These are phyloP conservation scores for Malurus melanocephalus DNA, from an alignment of 2,113 vertebrate genomes.

Conservation along the genomic window DNA sequence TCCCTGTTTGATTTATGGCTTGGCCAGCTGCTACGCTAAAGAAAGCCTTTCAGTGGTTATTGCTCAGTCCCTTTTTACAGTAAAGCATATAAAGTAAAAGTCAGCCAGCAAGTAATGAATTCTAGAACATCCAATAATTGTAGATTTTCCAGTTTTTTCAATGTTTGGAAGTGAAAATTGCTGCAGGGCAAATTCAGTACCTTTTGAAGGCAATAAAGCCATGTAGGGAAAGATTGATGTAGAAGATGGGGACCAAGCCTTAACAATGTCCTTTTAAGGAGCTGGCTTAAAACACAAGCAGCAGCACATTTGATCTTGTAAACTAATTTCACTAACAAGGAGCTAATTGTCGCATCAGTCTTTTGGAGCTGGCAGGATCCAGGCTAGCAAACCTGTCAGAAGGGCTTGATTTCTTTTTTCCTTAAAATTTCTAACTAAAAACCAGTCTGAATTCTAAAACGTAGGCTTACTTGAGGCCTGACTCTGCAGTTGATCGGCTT, in stretches of 20 bases:
- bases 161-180: conserved; percentile 3
- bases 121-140: background rate
- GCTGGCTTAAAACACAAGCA: background rate
- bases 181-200: background rate
- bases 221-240: background rate
- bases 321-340: background rate
- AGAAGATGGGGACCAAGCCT: background rate
- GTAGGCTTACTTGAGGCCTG: background rate
- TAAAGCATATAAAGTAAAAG: conserved; percentile 2
- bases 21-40: background rate
- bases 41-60: background rate
- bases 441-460: background rate
- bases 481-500: background rate
- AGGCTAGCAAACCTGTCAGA: background rate
- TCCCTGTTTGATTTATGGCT: background rate
- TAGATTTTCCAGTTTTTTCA: background rate
- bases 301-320: background rate
- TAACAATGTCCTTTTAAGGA: background rate
- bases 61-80: background rate
- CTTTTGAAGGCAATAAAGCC: conserved; percentile 7
- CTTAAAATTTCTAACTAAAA: background rate
- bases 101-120: conserved; percentile 2
- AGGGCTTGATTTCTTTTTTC: background rate
- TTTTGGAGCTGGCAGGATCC: background rate
- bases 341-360: background rate